These are phyloP conservation scores for Elanoides forficatus DNA, from an alignment of 2,113 vertebrate genomes.

Conservation along the genomic window DNA sequence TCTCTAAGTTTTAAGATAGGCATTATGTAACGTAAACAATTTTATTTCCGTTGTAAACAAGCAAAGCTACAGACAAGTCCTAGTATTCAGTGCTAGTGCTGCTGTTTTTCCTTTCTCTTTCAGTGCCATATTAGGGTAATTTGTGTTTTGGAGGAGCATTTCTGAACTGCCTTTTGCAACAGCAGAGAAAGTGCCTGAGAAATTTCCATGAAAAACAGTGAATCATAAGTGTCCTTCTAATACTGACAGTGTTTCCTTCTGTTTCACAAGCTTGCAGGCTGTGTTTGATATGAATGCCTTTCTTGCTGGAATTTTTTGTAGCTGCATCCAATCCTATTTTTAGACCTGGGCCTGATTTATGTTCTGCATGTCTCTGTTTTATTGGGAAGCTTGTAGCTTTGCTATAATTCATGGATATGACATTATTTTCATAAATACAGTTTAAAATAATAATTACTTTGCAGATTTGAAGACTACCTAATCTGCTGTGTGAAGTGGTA, in stretches of 20 bases:
- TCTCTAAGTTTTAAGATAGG: neutral
- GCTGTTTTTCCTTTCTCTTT: neutral
- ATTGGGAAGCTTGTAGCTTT: neutral
- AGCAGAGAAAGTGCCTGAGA: neutral
- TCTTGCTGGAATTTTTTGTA: neutral
- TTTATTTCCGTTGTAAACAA: neutral
- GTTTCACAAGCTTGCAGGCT: neutral
- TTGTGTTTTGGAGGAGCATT: neutral
- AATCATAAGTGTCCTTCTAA: neutral
- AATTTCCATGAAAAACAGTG: conserved; percentile 6
- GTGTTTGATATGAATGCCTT: neutral
- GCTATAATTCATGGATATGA: neutral
- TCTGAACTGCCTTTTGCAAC: neutral
- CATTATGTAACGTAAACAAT: neutral
- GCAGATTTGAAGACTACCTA: neutral
- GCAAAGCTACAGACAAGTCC: neutral
- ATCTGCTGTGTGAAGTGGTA: neutral
- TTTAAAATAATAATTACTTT: neutral
- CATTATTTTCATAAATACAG: neutral
- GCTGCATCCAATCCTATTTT: neutral
- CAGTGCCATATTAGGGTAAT: neutral
- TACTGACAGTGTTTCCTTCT: neutral
- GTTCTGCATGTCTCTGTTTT: neutral
- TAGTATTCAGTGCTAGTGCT: neutral
- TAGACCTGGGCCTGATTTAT: neutral